These are phyloP conservation scores for Bubalus kerabau DNA, from an alignment of 2,113 vertebrate genomes.

Conservation along the genomic window DNA sequence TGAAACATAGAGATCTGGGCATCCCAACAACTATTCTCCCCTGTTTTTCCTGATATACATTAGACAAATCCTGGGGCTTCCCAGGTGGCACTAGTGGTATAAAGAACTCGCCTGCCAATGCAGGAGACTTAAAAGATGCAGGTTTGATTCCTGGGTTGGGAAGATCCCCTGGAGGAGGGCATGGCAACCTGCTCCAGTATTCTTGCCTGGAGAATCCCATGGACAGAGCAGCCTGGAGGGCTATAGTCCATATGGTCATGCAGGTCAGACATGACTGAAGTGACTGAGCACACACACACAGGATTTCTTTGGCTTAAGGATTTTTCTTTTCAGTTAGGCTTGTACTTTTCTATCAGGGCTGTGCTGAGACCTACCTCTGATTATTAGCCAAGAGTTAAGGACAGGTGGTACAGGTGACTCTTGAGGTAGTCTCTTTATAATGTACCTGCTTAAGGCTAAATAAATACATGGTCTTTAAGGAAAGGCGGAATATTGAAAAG, in stretches of 20 bases:
- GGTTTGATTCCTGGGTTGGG: neutral
- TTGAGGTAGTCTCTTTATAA: neutral
- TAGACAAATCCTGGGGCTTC: neutral
- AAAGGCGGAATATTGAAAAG: neutral
- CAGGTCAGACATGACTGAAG: neutral
- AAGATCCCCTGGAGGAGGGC: neutral
- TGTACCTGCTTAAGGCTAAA: neutral
- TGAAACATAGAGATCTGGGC: neutral
- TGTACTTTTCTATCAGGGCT: neutral
- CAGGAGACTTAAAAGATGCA: neutral
- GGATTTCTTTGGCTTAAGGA: neutral
- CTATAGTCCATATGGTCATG: neutral
- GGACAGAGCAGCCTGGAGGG: neutral
- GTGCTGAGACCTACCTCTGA: neutral
- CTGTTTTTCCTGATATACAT: neutral
- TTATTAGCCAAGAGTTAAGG: neutral
- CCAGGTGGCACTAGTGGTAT: neutral
- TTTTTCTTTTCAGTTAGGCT: neutral
- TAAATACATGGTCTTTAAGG: neutral
- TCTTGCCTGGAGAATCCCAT: neutral
- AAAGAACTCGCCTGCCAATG: neutral
- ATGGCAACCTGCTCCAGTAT: neutral
- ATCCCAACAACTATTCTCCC: no score
- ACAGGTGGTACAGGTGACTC: neutral
- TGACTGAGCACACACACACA: neutral